A percentile compares a stretch with the other conserved stretches of the same genome.
Conservation (phyloP, 2,797 vertebrate genomes). For the Toxotes lorentzi region DNA sequence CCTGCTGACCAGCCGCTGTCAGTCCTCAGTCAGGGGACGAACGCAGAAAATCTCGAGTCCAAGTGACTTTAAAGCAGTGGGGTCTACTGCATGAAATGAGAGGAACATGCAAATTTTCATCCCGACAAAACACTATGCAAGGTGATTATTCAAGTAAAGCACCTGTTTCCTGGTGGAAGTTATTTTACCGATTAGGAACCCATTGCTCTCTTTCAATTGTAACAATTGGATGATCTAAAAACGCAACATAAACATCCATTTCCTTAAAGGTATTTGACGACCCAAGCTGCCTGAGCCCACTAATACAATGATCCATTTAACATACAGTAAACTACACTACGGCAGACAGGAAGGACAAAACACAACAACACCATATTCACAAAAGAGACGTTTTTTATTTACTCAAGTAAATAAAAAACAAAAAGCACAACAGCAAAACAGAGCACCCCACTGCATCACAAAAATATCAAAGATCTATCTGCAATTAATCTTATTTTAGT, state of each 20-base stretch:
- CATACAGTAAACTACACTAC: background rate
- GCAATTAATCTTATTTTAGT: background rate
- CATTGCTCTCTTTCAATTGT: background rate
- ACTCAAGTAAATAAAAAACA: background rate
- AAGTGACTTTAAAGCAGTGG: background rate
- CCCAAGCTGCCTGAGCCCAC: background rate
- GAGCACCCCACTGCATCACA: background rate
- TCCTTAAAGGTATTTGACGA: background rate
- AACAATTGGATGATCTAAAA: background rate
- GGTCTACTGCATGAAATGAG: background rate
- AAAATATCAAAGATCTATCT: background rate
- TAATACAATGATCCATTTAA: slow-evolving; percentile 9
- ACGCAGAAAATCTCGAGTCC: background rate
- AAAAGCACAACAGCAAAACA: background rate
- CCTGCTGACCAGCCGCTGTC: slow-evolving; percentile 42
- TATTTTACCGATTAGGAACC: background rate
- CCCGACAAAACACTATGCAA: background rate
- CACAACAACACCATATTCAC: background rate
- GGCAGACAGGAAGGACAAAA: background rate
- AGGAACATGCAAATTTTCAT: background rate
- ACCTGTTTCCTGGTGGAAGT: background rate
- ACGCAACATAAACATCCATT: background rate
- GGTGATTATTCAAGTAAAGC: background rate
- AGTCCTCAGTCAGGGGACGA: slow-evolving; percentile 1
- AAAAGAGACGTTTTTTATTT: background rate